Evolutionary conservation across 2,797 vertebrate species (phyloP).

Genomic region (Leptodactylus fallax): DNA sequence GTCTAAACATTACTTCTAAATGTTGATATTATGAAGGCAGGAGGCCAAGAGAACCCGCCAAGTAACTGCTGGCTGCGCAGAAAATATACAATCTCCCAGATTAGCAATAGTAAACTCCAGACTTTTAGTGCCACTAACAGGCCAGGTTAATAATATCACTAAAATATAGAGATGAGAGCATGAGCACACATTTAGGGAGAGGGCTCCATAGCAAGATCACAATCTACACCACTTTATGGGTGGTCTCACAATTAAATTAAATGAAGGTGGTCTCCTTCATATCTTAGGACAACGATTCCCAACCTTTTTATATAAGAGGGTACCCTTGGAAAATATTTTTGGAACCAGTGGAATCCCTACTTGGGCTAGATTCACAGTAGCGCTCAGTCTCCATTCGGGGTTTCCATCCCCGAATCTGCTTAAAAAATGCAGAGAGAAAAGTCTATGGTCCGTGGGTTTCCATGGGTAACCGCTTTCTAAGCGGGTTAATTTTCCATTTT

Average conservation of each 20-base stretch:
- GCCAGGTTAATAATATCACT: neutral
- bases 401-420: too few species aligned
- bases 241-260: neutral
- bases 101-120: neutral
- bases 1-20: conserved; percentile 74
- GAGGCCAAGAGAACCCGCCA: conserved; percentile 43
- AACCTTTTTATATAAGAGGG: too few species aligned
- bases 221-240: neutral
- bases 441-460: too few species aligned
- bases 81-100: conserved; percentile 43
- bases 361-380: too few species aligned
- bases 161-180: neutral
- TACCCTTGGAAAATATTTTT: too few species aligned
- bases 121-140: conserved; percentile 29
- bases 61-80: neutral
- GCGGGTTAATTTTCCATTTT: too few species aligned
- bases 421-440: too few species aligned
- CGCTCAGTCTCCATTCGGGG: too few species aligned
- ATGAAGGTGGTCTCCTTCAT: neutral
- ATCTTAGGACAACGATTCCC: too few species aligned
- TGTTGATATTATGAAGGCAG: conserved; percentile 70
- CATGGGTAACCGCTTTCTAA: too few species aligned
- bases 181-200: neutral
- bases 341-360: too few species aligned
- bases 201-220: neutral